These are phyloP conservation scores for Cyclina sinensis DNA, from an alignment of 1,140 invertebrate genomes.

Conservation along the genomic window DNA sequence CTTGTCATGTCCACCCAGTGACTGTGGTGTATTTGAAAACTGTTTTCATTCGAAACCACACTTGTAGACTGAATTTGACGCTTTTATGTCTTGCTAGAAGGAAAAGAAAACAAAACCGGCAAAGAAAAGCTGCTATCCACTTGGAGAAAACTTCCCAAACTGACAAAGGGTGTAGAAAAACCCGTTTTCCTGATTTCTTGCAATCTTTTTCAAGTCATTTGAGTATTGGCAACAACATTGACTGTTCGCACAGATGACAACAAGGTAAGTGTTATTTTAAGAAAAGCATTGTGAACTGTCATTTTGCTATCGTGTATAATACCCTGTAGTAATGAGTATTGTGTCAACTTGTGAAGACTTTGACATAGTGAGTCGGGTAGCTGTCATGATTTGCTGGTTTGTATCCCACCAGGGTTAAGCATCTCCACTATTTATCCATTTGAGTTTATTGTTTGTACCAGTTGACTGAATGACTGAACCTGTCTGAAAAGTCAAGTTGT, in stretches of 20 bases:
- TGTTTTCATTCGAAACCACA: neutral
- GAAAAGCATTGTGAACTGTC: too few relatives aligned
- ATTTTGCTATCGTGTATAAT: too few relatives aligned
- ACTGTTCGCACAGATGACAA: constrained; percentile 1
- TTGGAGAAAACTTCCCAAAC: neutral
- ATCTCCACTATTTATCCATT: too few relatives aligned
- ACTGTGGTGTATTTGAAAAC: neutral
- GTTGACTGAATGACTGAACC: too few relatives aligned
- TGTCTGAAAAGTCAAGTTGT: too few relatives aligned
- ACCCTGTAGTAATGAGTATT: too few relatives aligned
- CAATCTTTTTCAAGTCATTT: neutral
- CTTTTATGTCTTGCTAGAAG: neutral
- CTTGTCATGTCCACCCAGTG: constrained; percentile 15
- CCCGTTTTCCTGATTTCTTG: neutral
- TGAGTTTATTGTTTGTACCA: too few relatives aligned
- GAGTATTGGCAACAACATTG: too few relatives aligned
- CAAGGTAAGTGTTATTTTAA: neutral
- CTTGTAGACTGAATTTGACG: constrained; percentile 6
- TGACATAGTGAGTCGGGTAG: too few relatives aligned
- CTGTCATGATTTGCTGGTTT: too few relatives aligned
- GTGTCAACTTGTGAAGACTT: too few relatives aligned
- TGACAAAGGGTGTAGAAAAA: neutral
- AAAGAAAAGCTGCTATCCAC: neutral
- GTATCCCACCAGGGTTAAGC: too few relatives aligned
- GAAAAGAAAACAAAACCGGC: neutral